Evolutionary conservation across 2,113 vertebrate genomes (phyloP), one percentile per base, ranked within the genome.

Genomic region (Chloropsis hardwickii): DNA sequence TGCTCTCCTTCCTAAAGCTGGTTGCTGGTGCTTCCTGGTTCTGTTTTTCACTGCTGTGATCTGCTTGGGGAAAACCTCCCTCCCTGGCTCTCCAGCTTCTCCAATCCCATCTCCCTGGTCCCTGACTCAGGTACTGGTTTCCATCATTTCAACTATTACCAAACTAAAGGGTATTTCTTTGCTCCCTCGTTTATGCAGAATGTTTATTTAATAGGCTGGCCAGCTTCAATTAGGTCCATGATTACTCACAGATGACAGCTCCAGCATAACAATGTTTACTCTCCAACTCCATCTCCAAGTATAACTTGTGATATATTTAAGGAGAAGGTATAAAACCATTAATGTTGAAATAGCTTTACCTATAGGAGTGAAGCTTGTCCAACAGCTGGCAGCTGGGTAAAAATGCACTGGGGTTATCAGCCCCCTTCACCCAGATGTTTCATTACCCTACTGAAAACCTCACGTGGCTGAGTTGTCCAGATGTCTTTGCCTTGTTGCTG

Each of bases 181-280:
- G 88, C 88, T 96, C 76, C 90, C 61, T 95, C 45, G 12, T 93
- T 96, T 93, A 92, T 12, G 61, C 93, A 65, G 69, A 81, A 96
- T 96, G 88, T 97, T 97, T 95, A 94, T 96, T 96, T 96, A 97
- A 96, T 96, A 86, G 82, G 92, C 88, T 92, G 93, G 90, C 90
- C 93, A 97, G 88, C 96, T 96, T 95, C 94, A 95, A 84, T 96
- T 95, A 96, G 93, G 82, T 96, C 93, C 84, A 72, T 87, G 93
- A 95, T 95, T 95, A 93, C 94, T 96, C 94, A 96, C 88, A 92
- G 82, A 86, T 97, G 95, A 95, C 96, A 96, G 90, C 88, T 86
- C 71, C 90, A 71, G 86, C 92, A 88, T 96, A 92, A 92, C 95
- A 96, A 90, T 92, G 88, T 93, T 96, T 86, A 92, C 73, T 83